These are phyloP conservation scores for Protobothrops mucrosquamatus DNA, from an alignment of 2,113 vertebrate genomes.

Conservation along the genomic window DNA sequence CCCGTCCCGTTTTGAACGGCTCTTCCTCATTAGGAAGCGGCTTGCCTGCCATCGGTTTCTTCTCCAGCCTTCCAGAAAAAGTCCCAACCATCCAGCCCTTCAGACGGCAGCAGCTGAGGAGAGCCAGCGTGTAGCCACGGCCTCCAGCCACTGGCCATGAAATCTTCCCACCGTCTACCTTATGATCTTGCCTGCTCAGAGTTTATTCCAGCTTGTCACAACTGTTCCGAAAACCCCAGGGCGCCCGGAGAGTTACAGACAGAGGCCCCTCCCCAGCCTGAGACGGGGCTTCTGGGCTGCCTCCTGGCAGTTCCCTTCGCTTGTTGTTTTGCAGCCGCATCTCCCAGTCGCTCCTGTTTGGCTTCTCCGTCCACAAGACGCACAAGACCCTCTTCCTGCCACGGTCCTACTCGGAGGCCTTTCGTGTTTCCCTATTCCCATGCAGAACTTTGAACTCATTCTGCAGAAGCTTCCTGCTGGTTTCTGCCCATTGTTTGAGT, in stretches of 20 bases:
- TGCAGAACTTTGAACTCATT: background rate
- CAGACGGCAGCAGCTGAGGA: background rate
- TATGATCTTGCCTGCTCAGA: background rate
- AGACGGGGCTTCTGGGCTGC: background rate
- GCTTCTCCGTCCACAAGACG: background rate
- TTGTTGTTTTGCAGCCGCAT: background rate
- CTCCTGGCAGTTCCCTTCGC: background rate
- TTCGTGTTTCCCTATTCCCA: rapidly evolving
- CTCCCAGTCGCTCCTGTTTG: background rate
- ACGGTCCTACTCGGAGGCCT: background rate
- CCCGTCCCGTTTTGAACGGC: background rate
- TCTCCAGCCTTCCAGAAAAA: background rate
- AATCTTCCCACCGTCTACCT: background rate
- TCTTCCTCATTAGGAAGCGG: background rate
- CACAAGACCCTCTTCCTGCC: background rate
- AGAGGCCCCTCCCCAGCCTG: background rate
- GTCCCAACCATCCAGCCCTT: background rate
- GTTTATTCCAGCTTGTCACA: background rate
- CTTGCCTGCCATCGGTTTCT: background rate
- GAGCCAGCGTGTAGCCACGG: background rate
- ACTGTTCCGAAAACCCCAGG: background rate
- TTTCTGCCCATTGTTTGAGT: background rate
- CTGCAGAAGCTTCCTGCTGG: background rate
- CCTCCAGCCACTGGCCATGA: background rate
- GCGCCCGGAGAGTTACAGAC: background rate